These are phyloP conservation scores for Tetramorium alpestre DNA, from an alignment of 1,140 invertebrate species.

Conservation along the genomic window DNA sequence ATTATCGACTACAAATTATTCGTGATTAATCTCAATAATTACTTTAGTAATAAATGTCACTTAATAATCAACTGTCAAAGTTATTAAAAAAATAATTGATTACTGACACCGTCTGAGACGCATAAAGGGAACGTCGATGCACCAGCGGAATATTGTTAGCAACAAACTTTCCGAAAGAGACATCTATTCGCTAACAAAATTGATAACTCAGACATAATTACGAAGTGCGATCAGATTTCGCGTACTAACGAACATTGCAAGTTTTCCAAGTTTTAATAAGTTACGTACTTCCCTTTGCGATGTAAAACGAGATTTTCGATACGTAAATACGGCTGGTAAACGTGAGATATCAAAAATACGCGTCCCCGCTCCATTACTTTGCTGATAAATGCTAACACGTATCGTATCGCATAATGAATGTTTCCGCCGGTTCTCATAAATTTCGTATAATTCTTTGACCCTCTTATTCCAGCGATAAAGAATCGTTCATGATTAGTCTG, in stretches of 20 bases:
- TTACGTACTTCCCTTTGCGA: background rate
- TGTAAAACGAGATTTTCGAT: conserved; percentile 35
- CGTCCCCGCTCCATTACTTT: background rate
- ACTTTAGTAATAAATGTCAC: background rate
- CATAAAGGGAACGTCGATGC: conserved; percentile 1
- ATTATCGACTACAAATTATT: background rate
- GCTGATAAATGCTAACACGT: conserved; percentile 48
- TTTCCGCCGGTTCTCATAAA: conserved; percentile 9
- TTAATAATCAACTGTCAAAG: background rate
- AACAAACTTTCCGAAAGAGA: conserved; percentile 3
- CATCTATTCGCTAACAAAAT: background rate
- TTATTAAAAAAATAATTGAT: conserved; percentile 18
- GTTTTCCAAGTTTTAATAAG: conserved; percentile 39
- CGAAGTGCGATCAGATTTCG: conserved; percentile 39
- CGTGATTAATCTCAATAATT: background rate
- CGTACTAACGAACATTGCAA: conserved; percentile 41
- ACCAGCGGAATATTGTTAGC: background rate
- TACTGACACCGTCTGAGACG: background rate
- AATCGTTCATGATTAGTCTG: background rate
- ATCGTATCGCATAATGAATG: conserved; percentile 43
- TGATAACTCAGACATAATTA: conserved; percentile 26
- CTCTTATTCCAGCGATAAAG: background rate
- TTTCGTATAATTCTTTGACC: conserved; percentile 18
- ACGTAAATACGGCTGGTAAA: background rate
- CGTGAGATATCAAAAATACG: conserved; percentile 4